Percentiles rank a stretch among this genome's conserved stretches.
These are phyloP conservation scores for Pangasius sanitwongsei DNA, from an alignment of 2,797 vertebrate genomes.

Conservation along the genomic window DNA sequence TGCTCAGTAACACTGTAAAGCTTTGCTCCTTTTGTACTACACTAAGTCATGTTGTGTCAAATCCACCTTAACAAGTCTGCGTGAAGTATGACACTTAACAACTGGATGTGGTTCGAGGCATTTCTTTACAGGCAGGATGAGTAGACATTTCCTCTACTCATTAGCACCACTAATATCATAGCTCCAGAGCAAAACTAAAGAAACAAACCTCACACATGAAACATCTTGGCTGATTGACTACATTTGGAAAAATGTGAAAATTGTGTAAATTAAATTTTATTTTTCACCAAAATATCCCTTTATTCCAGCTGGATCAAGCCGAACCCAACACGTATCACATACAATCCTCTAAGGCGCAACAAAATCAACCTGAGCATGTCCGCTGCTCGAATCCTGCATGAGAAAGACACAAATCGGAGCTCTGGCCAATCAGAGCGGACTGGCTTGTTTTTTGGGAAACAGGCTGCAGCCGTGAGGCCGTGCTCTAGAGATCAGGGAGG, in stretches of 20 bases:
- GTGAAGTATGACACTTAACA: background rate
- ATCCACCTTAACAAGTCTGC: background rate
- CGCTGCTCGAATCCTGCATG: conserved; percentile 15
- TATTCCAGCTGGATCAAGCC: background rate
- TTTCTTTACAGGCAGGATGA: background rate
- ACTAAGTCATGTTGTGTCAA: background rate
- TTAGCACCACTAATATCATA: background rate
- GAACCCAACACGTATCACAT: background rate
- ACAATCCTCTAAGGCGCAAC: background rate
- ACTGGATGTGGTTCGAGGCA: background rate
- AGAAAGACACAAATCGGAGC: conserved; percentile 22
- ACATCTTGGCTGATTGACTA: background rate
- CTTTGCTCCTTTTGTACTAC: background rate
- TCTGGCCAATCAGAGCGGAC: background rate
- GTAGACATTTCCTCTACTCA: background rate
- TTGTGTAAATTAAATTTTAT: background rate
- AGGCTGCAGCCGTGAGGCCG: conserved; percentile 29
- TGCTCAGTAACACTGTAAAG: background rate
- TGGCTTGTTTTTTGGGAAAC: conserved; percentile 27
- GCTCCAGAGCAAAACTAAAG: background rate
- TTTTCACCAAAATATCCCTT: background rate
- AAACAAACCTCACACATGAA: background rate
- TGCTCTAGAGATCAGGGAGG: conserved; percentile 46
- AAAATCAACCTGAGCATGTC: conserved; percentile 8
- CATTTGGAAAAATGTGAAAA: background rate